Evolutionary conservation across 2,797 vertebrate genomes (phyloP), one percentile per base, ranked within the genome.

Genomic region (Myotis myotis): DNA sequence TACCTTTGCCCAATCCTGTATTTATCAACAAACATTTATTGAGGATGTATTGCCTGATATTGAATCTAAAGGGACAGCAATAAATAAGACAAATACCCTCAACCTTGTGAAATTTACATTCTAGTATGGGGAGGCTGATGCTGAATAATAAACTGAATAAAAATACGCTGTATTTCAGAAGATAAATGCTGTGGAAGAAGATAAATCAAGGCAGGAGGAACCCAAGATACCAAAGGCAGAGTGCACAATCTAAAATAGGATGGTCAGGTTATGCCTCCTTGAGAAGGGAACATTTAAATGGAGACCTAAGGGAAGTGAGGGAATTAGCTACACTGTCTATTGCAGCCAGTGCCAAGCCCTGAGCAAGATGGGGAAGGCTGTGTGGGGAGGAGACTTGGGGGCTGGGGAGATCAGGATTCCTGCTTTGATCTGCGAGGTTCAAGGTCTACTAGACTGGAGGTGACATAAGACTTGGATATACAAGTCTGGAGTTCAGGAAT

Each of bases 51-150:
- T 30, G 11, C 25, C 33, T 74, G 36, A 66, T 60, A 64, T 3
- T 25, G 44, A 82, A 80, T 49, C 13, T 76, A 51, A 38, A 36
- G 20, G 6, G 10, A 30, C 10, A 72, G 53, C 10, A 79, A 23
- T 79, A 47, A 91, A 84, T n/a, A 55, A 80, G 93, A 41, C 10
- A 87, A 49, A 20, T 28, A 57, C 86, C 4, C 7, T 28, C 11
- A 28, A 1, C 2, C 38, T 80, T 36, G 36, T 55, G 49, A 44
- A 81, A 53, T 36, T 55, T 75, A 41, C 3, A 47, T 79, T 80
- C 25, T 41, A 71, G 30, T 17, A 4, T 16, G 19, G 36, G 7
- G n/a, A 84, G 15, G 22, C 53, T 28, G 80, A 85, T 13, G 2
- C 64, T 88, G 30, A 79, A 70, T 2, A 64, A 47, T 22, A 90